Evolutionary conservation across 1,140 invertebrate species (phyloP), one percentile per base, ranked within the genome.

Genomic region (Heliconius hewitsoni): DNA sequence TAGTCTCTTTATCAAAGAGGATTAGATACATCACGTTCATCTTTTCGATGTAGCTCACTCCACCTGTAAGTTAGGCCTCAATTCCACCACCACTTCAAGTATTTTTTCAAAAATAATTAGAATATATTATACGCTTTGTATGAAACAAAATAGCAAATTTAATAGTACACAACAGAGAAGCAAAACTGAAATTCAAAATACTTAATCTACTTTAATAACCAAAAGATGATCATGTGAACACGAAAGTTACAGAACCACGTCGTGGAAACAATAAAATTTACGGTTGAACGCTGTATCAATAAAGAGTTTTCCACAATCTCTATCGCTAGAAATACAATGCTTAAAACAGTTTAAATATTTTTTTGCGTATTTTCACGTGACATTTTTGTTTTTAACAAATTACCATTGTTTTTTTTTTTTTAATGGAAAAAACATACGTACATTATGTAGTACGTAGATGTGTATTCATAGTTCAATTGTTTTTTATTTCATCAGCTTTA

Each of bases 261-360:
- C 73, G 79, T 78, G 87, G 84, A 90, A 90, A 87, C 89, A 88
- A 89, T 91, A 90, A 91, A 90, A 90, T 91, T 90, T 79, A 89
- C 89, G 83, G 85, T 83, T 89, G 85, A 66, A 19, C 55, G 71
- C 72, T 50, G 34, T 71, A 57, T 73, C 72, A 73, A 71, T 80
- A 80, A 80, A 76, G 71, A 66, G 27, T 55, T 60, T 46, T 76
- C 74, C 73, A 60, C 34, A 52, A 2, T 60, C 2, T 23, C 23
- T 9, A 3, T 23, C n/a, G n/a, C 9, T 60, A 27, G 6, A 37
- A n/a, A 9, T n/a, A 60, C 9, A n/a, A 23, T 46, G 4, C 13
- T 13, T 46, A 46, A 23, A n/a, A 60, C n/a, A 60, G 27, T 60
- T n/a, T 60, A 60, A 3, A 1, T 55, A 55, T 16, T 8, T 55